Conservation (phyloP, 2,113 vertebrate genomes). For the Melanocharis versteri region DNA sequence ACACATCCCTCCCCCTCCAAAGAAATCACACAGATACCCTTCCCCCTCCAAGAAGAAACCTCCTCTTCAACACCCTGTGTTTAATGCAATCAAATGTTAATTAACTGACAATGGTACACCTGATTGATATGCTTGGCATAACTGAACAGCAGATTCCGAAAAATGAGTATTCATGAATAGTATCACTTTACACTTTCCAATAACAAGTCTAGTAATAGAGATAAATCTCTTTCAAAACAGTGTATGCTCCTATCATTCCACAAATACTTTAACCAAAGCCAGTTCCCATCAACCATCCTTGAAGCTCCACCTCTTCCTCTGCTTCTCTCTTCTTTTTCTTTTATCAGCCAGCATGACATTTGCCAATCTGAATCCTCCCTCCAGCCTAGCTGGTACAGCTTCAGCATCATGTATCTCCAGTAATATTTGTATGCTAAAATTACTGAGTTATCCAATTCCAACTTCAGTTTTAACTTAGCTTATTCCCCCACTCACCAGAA, state of each 20-base stretch:
- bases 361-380: background rate
- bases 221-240: background rate
- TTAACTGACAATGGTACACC: slow-evolving; percentile 49
- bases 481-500: background rate
- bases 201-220: slow-evolving; percentile 20
- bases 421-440: background rate
- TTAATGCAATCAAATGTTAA: slow-evolving; percentile 63
- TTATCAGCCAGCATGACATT: background rate
- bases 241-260: background rate
- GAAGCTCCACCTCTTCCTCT: background rate
- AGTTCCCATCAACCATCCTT: background rate
- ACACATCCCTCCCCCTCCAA: background rate
- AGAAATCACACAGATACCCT: background rate
- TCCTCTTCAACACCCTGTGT: slow-evolving; percentile 10
- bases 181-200: slow-evolving; percentile 11
- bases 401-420: background rate
- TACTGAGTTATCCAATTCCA: background rate
- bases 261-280: background rate
- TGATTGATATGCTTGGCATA: slow-evolving; percentile 55
- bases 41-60: background rate
- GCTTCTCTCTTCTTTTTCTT: background rate
- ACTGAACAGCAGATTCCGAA: slow-evolving; percentile 32
- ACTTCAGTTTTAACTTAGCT: background rate
- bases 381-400: background rate
- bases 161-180: slow-evolving; percentile 43